These are phyloP conservation scores for Atopsyche davidsoni DNA, from an alignment of 1,140 invertebrate species.

Conservation along the genomic window DNA sequence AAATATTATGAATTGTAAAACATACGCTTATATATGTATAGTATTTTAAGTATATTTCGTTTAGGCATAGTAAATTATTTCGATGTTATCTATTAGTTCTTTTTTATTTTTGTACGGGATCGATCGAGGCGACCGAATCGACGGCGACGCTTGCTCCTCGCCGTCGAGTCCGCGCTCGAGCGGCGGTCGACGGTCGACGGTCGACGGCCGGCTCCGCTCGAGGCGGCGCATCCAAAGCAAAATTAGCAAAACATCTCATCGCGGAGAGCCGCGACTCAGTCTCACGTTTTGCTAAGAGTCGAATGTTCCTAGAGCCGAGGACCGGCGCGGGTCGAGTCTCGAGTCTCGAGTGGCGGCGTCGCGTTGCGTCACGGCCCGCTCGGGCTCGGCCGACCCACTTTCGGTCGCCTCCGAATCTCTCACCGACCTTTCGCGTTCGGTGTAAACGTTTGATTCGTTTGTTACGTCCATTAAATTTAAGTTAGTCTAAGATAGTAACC, in stretches of 20 bases:
- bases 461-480: constrained; percentile 19
- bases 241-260: neutral
- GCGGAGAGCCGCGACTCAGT: neutral
- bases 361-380: neutral
- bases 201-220: neutral
- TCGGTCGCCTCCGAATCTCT: constrained; percentile 4
- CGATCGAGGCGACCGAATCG: constrained; percentile 9
- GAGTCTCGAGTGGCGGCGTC: neutral
- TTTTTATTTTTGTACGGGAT: constrained; percentile 13
- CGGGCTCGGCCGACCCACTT: constrained; percentile 2
- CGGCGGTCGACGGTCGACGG: too few relatives aligned
- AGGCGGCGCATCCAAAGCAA: neutral
- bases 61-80: constrained; percentile 24
- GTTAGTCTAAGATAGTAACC: constrained; percentile 14
- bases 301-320: neutral
- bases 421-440: constrained; percentile 4
- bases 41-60: constrained; percentile 16
- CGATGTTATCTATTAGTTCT: constrained; percentile 5
- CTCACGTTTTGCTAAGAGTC: neutral
- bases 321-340: neutral
- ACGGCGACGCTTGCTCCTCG: neutral
- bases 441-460: constrained; percentile 11
- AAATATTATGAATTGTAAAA: constrained; percentile 21
- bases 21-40: constrained; percentile 24
- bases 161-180: too few relatives aligned